Evolutionary conservation across 2,797 vertebrate species (phyloP), one percentile per base, ranked within the genome.

Genomic region (Pyrocephalus nanus): DNA sequence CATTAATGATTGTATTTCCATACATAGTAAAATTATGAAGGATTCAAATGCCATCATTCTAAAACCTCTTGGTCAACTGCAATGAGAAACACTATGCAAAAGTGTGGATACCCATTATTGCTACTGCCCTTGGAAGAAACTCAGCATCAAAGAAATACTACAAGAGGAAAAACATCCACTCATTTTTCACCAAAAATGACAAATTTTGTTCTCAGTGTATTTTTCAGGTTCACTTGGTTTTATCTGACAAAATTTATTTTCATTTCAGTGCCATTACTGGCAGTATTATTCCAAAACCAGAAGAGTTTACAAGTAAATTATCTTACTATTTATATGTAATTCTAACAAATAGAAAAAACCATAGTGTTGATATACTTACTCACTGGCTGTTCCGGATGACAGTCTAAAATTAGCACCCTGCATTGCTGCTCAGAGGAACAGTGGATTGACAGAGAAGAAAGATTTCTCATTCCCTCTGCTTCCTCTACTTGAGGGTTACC

Each of bases 371-470:
- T 76, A 43, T 3, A 79, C 26, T 80, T 73, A 65, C 57, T 73
- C 76, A 67, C 45, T 60, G 8, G 15, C 40, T 95, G 38, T n/a
- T 93, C 55, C 55, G 58, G 81, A 71, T 23, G 29, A 64, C 40
- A 42, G 17, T 14, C 32, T 91, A 93, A 84, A 93, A 88, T 81
- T 69, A 86, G 73, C 42, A 85, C 32, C 45, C 48, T 67, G 55
- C 40, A 70, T 13, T 80, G 50, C 34, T 0, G 0, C 69, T 74
- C 62, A 62, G 16, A 86, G 54, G 29, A 95, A 90, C 38, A 70
- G 47, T 6, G 9, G 32, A 67, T 3, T 74, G 42, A 71, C 11
- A 50, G 23, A 62, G 32, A 90, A 79, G 38, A 66, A 76, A 75
- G 50, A 43, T 38, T 74, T 62, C 22, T 89, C 36, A 32, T 76